Evolutionary conservation across 1,140 invertebrate genomes (phyloP).

Genomic region (Achatina immaculata): DNA sequence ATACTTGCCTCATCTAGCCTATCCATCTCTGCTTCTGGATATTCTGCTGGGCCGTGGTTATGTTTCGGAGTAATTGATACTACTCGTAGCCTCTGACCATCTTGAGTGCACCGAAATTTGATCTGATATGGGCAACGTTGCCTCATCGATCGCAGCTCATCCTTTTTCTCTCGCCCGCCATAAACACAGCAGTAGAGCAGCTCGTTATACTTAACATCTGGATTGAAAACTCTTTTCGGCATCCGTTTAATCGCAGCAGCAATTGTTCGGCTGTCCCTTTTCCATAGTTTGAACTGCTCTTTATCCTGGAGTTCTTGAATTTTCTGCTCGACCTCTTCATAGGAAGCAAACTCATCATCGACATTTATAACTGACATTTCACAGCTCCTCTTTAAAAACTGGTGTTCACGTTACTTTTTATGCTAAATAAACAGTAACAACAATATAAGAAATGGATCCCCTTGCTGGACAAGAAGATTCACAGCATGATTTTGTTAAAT

Average conservation of each 20-base stretch:
- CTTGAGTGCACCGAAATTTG: constrained; percentile 35
- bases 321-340: constrained; percentile 37
- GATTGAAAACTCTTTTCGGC: constrained; percentile 35
- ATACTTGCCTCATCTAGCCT: constrained; percentile 19
- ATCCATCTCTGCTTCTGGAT: constrained; percentile 16
- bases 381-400: neutral
- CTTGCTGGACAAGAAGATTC: no score
- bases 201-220: constrained; percentile 39
- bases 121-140: constrained; percentile 37
- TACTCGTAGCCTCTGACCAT: constrained; percentile 32
- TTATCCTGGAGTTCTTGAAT: constrained; percentile 38
- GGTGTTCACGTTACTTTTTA: neutral
- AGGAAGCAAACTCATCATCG: constrained; percentile 37
- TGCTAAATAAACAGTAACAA: no score
- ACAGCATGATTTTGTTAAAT: no score
- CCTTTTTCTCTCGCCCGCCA: constrained; percentile 36
- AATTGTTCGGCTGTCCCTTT: constrained; percentile 37
- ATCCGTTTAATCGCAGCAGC: constrained; percentile 37
- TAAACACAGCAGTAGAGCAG: constrained; percentile 36
- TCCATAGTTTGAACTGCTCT: constrained; percentile 38
- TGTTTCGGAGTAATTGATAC: constrained; percentile 30
- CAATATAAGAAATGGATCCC: no score
- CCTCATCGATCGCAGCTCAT: constrained; percentile 32
- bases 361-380: constrained; percentile 35
- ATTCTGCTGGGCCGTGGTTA: constrained; percentile 23